Conservation (phyloP, 1,140 invertebrate species). For the Agrypnia vestita region DNA sequence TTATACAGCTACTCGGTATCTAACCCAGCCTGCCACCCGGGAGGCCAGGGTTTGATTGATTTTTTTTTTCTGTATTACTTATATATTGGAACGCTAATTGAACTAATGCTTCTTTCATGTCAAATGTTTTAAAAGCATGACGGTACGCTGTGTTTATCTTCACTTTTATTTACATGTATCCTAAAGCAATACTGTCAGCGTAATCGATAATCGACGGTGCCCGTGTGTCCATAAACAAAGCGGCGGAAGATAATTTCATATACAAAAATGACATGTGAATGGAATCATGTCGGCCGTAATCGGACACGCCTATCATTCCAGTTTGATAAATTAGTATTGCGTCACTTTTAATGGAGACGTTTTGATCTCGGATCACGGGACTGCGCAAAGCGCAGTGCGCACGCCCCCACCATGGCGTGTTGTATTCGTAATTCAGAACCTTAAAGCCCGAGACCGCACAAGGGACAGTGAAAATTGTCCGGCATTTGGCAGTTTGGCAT, state of each 20-base stretch:
- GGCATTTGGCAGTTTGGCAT: too few species aligned
- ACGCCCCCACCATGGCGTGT: too few species aligned
- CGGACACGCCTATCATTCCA: background rate
- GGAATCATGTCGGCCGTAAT: conserved; percentile 3
- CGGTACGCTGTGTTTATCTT: background rate
- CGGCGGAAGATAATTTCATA: conserved; percentile 13
- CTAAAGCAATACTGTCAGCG: conserved; percentile 8
- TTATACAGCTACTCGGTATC: too few species aligned
- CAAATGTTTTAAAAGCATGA: too few species aligned
- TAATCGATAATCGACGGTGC: background rate
- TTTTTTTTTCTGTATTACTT: too few species aligned
- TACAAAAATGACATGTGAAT: conserved; percentile 36
- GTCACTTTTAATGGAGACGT: conserved; percentile 19
- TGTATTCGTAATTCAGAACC: too few species aligned
- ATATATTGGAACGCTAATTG: too few species aligned
- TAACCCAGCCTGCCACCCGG: too few species aligned
- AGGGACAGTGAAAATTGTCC: too few species aligned
- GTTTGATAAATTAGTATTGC: conserved; percentile 6
- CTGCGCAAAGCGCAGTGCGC: background rate
- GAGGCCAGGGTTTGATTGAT: too few species aligned
- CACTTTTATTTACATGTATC: conserved; percentile 17
- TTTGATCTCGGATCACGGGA: background rate
- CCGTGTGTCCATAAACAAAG: background rate
- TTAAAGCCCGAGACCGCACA: too few species aligned
- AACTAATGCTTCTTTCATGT: background rate